These are phyloP conservation scores for Brachirus orientalis DNA, from an alignment of 2,113 vertebrate genomes.

Conservation along the genomic window DNA sequence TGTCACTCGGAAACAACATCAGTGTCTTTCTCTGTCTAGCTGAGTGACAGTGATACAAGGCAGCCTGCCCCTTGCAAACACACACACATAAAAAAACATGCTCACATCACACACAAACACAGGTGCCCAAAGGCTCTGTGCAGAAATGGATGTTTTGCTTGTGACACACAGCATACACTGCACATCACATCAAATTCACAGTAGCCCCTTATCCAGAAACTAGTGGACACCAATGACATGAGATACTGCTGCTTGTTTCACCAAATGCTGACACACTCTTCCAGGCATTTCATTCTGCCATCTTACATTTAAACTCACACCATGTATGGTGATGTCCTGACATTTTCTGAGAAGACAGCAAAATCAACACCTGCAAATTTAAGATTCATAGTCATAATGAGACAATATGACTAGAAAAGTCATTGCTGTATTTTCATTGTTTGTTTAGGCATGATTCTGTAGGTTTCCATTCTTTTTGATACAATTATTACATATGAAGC, in stretches of 20 bases:
- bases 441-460: too few species aligned
- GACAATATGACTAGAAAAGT: too few species aligned
- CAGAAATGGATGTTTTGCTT: constrained; percentile 62
- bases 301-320: constrained; percentile 38
- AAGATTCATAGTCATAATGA: too few species aligned
- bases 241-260: constrained; percentile 30
- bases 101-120: constrained; percentile 33
- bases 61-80: constrained; percentile 51
- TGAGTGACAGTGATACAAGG: constrained; percentile 80
- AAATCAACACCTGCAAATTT: too few species aligned
- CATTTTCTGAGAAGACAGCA: too few species aligned
- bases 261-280: constrained; percentile 66
- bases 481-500: too few species aligned
- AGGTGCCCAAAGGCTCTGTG: constrained; percentile 65
- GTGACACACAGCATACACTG: constrained; percentile 72
- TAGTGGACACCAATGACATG: constrained; percentile 56
- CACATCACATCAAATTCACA: constrained; percentile 69
- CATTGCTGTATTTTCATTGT: too few species aligned
- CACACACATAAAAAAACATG: constrained; percentile 30
- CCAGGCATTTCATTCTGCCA: constrained; percentile 62
- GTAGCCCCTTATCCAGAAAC: constrained; percentile 45
- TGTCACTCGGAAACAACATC: constrained; percentile 78
- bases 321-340: too few species aligned
- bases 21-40: constrained; percentile 73
- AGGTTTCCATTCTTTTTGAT: too few species aligned